Evolutionary conservation across 2,113 vertebrate species (phyloP).

Genomic region (Thamnophis sirtalis): DNA sequence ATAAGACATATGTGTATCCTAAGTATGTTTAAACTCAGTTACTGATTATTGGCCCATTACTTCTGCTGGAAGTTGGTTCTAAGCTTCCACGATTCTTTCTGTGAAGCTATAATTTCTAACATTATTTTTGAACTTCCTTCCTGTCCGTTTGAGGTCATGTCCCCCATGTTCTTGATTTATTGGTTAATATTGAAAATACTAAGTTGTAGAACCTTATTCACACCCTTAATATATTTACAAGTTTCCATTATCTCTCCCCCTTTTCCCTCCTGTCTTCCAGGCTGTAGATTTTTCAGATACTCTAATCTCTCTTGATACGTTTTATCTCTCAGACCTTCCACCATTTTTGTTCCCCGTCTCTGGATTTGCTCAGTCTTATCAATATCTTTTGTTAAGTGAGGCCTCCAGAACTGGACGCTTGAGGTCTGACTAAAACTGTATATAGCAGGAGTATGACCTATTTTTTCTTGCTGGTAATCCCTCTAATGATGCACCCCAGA

Average conservation of each 20-base stretch:
- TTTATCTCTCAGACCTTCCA: not conserved
- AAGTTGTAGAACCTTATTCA: not conserved
- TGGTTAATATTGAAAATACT: not conserved
- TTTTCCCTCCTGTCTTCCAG: not conserved
- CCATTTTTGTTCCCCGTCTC: not conserved
- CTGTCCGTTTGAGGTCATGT: not conserved
- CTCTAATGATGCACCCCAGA: not conserved
- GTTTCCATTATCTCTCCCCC: not conserved
- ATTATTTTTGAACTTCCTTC: not conserved
- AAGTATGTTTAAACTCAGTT: not conserved
- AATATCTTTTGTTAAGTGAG: not conserved
- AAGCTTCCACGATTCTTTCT: not conserved
- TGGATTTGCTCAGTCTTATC: not conserved
- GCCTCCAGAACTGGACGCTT: not conserved
- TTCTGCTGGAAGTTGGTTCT: not conserved
- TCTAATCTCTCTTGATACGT: not conserved
- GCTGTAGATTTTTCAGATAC: not conserved
- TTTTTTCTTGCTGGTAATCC: not conserved
- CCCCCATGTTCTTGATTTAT: not conserved
- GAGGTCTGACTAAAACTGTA: not conserved
- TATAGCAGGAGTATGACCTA: not conserved
- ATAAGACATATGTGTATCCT: no score
- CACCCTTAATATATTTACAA: not conserved
- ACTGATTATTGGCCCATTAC: not conserved
- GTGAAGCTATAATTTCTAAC: not conserved